These are phyloP conservation scores for Cryptocephalus moraei DNA, from an alignment of 2,888 invertebrate genomes.

Conservation along the genomic window DNA sequence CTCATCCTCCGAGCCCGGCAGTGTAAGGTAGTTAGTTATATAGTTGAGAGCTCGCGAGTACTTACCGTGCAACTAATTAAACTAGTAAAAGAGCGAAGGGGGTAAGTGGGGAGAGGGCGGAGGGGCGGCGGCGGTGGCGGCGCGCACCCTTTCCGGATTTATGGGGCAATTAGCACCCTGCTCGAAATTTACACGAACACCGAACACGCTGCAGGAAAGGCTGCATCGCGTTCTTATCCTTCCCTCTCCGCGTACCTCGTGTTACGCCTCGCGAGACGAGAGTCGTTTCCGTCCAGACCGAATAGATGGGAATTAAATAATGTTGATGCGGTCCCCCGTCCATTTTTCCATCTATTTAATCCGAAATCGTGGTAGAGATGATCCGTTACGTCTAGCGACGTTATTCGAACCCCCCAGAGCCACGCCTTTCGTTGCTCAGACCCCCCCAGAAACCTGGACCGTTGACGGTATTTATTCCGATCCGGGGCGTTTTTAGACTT, in stretches of 20 bases:
- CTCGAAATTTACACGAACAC: slow-evolving; percentile 26
- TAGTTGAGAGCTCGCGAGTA: slow-evolving; percentile 9
- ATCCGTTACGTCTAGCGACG: background rate
- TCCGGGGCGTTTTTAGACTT: background rate
- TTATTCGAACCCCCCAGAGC: slow-evolving; percentile 5
- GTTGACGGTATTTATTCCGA: slow-evolving; percentile 8
- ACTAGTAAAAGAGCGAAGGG: slow-evolving; percentile 26
- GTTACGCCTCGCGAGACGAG: too few species aligned
- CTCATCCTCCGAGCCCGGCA: too few species aligned
- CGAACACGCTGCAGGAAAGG: slow-evolving; percentile 21
- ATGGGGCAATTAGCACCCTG: slow-evolving; percentile 29
- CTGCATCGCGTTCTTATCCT: slow-evolving; percentile 13
- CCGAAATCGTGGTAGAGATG: too few species aligned
- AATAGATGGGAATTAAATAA: too few species aligned
- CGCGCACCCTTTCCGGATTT: slow-evolving; percentile 17
- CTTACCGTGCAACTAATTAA: slow-evolving; percentile 28
- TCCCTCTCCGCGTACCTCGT: slow-evolving; percentile 1
- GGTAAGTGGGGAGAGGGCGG: slow-evolving; percentile 9
- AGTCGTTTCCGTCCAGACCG: too few species aligned
- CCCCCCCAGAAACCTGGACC: slow-evolving; percentile 2
- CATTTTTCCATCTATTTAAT: too few species aligned
- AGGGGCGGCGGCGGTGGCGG: slow-evolving; percentile 13
- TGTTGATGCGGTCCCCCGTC: too few species aligned
- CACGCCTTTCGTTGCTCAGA: slow-evolving; percentile 4
- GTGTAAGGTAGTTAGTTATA: too few species aligned